These are phyloP conservation scores for Herminia tarsipennalis DNA, from an alignment of 2,888 invertebrate genomes.

Conservation along the genomic window DNA sequence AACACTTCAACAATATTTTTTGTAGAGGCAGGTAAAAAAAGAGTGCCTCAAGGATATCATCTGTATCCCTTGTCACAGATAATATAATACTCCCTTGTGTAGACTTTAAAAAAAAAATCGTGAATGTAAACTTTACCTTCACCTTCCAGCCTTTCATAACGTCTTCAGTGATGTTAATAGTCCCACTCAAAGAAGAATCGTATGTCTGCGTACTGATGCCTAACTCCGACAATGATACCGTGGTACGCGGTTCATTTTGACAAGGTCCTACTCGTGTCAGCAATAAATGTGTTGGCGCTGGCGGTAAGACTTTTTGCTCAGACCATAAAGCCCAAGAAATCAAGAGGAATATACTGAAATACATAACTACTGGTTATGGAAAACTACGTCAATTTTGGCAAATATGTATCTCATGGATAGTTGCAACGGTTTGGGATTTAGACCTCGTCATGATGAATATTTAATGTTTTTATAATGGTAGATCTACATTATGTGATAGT, in stretches of 20 bases:
- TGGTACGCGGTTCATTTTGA: slow-evolving; percentile 10
- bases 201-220: slow-evolving; percentile 50
- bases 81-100: no score
- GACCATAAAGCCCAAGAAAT: no score
- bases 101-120: no score
- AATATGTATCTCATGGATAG: no score
- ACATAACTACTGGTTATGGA: no score
- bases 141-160: slow-evolving; percentile 61
- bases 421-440: not conserved
- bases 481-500: not conserved
- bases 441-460: slow-evolving; percentile 13
- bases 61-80: no score
- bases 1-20: no score
- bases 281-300: slow-evolving; percentile 56
- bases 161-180: slow-evolving; percentile 53
- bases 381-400: no score
- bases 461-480: slow-evolving; percentile 35
- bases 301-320: no score
- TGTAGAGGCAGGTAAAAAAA: no score
- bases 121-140: no score
- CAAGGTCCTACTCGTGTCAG: slow-evolving; percentile 58
- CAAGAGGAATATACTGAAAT: slow-evolving; percentile 1
- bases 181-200: slow-evolving; percentile 53
- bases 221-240: slow-evolving; percentile 52
- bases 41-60: no score